Base-by-base conservation (phyloP, 2,888 invertebrate genomes). In the Elegia similella region DNA sequence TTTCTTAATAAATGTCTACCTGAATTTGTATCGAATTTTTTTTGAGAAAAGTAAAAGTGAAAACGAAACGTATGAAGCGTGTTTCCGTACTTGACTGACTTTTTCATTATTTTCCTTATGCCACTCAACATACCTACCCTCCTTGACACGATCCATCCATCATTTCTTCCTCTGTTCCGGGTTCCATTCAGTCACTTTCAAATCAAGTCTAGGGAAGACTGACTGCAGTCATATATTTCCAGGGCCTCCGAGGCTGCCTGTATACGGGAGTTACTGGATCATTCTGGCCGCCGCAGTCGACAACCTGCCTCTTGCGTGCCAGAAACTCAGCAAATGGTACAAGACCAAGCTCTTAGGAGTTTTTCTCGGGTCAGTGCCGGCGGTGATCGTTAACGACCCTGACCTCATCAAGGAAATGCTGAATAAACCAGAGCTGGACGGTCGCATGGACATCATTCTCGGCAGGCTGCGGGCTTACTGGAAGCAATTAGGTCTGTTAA, bases 251-350 rank as follows among this genome's bases (percentile, higher is more conserved):
- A 82, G 88, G 10, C 67, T 93, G 32, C 93, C 93, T 0, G 55
- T 93, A 16, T 91, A 91, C 67, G 93, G 93, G 1, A 88, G 91
- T 47, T 93, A 93, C 59, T 86, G 92, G 68, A 83, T 64, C 86
- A 56, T 64, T 5, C 52, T 64, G 29, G 55, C 59, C 7, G 52
- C 42, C 2, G 58, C 55, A 16, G 13, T 56, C 12, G 59, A 64
- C 47, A 61, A 64, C 42, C 38, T 64, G 8, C 53, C 62, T 0
- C 44, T 15, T 0, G 61, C 62, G 0, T 61, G 58, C 30, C 56
- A 57, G 17, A 57, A 54, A 7, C 42, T 64, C 1, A 57, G 62
- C 8, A 78, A 86, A 48, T 83, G 86, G 66, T 92, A 93, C 64
- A 91, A 92, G 52, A 91, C 92, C 1, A 92, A 92, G 62, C 59